A percentile compares a stretch with the other conserved stretches of the same genome.
Conservation (phyloP, 1,140 invertebrate genomes). For the Penaeus chinensis region DNA sequence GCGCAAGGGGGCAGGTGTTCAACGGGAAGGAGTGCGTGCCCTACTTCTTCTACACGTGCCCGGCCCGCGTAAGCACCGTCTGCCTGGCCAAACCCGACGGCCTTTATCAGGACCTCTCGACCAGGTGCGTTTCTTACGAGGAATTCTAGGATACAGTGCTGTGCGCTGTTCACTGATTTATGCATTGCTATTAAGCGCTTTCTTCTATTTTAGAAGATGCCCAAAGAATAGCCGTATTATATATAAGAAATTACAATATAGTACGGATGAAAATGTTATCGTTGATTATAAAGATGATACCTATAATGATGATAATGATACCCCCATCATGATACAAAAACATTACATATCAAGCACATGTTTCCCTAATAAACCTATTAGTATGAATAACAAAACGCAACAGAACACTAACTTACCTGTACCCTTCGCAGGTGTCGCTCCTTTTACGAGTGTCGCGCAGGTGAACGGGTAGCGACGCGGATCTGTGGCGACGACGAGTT, state of each 20-base stretch:
- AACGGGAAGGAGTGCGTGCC: constrained; percentile 19
- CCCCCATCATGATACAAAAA: too few species aligned
- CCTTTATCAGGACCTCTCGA: constrained; percentile 18
- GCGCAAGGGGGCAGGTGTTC: constrained; percentile 1
- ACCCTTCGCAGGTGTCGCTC: constrained; percentile 7
- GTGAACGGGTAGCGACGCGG: background rate
- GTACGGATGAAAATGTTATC: too few species aligned
- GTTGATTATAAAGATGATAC: too few species aligned
- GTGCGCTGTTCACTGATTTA: too few species aligned
- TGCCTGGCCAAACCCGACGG: constrained; percentile 35
- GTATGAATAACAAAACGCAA: too few species aligned
- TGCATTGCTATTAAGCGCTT: background rate
- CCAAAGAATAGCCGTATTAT: too few species aligned
- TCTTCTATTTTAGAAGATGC: background rate
- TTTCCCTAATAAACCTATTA: too few species aligned
- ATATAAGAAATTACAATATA: too few species aligned
- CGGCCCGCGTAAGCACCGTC: background rate
- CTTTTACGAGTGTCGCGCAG: constrained; percentile 21
- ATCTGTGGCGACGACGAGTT: background rate
- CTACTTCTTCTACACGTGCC: constrained; percentile 2
- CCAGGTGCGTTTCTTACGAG: constrained; percentile 5
- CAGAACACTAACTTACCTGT: too few species aligned
- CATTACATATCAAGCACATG: too few species aligned
- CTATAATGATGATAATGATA: too few species aligned
- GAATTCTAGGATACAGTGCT: too few species aligned